Evolutionary conservation across 2,888 invertebrate genomes (phyloP).

Genomic region (Oscheius sp.): DNA sequence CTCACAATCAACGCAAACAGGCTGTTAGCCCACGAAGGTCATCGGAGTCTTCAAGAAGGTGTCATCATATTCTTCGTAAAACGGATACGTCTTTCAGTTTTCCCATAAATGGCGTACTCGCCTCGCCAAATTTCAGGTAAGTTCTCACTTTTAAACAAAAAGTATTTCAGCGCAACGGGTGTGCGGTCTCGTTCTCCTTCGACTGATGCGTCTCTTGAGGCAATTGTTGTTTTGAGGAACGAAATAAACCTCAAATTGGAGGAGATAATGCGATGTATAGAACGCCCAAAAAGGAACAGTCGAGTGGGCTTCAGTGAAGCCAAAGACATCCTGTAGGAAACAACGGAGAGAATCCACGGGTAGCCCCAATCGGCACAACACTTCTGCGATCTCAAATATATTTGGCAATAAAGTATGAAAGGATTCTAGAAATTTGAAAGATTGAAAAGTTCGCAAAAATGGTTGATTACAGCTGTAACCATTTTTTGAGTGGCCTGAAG

Average conservation of each 20-base stretch:
- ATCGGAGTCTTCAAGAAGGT: constrained; percentile 27
- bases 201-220: constrained; percentile 2
- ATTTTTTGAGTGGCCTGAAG: too few species aligned
- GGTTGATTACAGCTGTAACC: too few species aligned
- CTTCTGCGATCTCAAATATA: too few species aligned
- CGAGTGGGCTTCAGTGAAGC: constrained; percentile 23
- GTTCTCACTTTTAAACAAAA: neutral
- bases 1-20: neutral
- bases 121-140: neutral
- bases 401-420: too few species aligned
- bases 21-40: constrained; percentile 29
- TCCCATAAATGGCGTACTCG: constrained; percentile 36
- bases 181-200: neutral
- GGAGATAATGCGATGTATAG: constrained; percentile 1
- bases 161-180: neutral
- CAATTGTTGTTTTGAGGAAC: neutral
- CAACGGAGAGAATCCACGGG: too few species aligned
- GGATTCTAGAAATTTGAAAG: too few species aligned
- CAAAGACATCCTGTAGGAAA: too few species aligned
- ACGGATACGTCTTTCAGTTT: constrained; percentile 53
- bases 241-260: constrained; percentile 18
- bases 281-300: constrained; percentile 5
- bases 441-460: too few species aligned
- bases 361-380: too few species aligned
- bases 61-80: constrained; percentile 50